Percentiles rank a stretch among this genome's conserved stretches.
phyloP scores from a whole-genome alignment of 1,140 invertebrate genomes.

The Drosophila truncata region DNA sequence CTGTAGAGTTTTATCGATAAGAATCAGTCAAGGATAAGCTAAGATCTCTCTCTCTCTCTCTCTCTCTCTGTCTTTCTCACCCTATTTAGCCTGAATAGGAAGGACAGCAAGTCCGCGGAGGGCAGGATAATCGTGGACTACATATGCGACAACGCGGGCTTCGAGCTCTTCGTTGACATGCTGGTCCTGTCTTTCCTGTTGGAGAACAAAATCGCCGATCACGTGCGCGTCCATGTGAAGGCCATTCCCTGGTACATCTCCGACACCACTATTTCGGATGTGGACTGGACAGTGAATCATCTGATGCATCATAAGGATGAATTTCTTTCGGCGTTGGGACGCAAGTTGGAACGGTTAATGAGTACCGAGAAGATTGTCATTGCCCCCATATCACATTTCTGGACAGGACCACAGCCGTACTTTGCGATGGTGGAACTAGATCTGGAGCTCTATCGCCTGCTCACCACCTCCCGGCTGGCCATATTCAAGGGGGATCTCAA shows the following conservation, averaged over 20 bases:
- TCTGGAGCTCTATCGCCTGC: conserved; percentile 89
- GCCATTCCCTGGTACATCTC: conserved; percentile 98
- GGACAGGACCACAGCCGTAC: conserved; percentile 94
- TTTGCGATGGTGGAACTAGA: conserved; percentile 90
- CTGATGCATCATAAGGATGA: conserved; percentile 80
- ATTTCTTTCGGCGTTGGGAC: conserved; percentile 84
- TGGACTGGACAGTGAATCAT: conserved; percentile 89
- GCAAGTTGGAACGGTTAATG: conserved; percentile 87
- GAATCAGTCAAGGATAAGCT: background rate
- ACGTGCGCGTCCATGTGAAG: conserved; percentile 95
- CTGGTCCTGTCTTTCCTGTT: conserved; percentile 93
- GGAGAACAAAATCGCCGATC: conserved; percentile 88
- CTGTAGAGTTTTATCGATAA: background rate
- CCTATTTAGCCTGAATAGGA: conserved; percentile 49
- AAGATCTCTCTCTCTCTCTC: too few relatives aligned
- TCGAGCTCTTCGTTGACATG: conserved; percentile 96
- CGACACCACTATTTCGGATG: conserved; percentile 91
- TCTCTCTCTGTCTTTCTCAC: too few relatives aligned
- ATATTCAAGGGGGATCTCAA: conserved; percentile 99
- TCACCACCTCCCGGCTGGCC: conserved; percentile 89
- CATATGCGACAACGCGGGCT: conserved; percentile 97
- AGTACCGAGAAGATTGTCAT: conserved; percentile 85
- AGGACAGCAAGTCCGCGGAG: background rate
- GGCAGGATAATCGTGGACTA: conserved; percentile 88
- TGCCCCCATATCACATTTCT: conserved; percentile 89